A percentile compares a stretch with the other conserved stretches of the same genome.
Evolutionary conservation across 1,140 invertebrate genomes (phyloP).

Genomic region (Apis dorsata): DNA sequence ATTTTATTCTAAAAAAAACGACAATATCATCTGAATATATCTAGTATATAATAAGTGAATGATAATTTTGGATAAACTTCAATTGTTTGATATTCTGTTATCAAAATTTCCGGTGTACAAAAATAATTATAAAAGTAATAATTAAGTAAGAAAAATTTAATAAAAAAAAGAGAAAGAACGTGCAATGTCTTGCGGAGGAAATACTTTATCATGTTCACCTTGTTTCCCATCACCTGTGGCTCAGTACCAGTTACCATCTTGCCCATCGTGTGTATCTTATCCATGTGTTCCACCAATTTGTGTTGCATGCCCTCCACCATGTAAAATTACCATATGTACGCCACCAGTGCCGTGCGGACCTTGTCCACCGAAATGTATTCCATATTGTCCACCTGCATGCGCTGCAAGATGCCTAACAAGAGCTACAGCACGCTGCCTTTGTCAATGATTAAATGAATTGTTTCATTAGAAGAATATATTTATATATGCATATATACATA

Average conservation of each 20-base stretch:
- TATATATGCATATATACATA: neutral
- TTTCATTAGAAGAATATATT: neutral
- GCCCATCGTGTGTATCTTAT: slow-evolving; percentile 57
- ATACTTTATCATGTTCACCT: slow-evolving; percentile 18
- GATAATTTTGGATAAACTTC: slow-evolving; percentile 11
- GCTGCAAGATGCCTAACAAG: slow-evolving; percentile 46
- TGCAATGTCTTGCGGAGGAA: slow-evolving; percentile 39
- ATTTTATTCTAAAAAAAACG: neutral
- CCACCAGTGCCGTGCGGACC: slow-evolving; percentile 63
- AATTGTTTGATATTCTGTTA: slow-evolving; percentile 6
- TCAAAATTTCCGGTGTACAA: slow-evolving; percentile 14
- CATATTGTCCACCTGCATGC: slow-evolving; percentile 54
- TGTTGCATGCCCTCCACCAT: slow-evolving; percentile 52
- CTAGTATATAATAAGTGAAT: slow-evolving; percentile 38
- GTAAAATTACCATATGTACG: slow-evolving; percentile 62
- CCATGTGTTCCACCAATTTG: slow-evolving; percentile 41
- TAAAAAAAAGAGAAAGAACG: neutral
- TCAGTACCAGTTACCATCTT: slow-evolving; percentile 36
- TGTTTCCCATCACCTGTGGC: slow-evolving; percentile 3
- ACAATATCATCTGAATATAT: slow-evolving; percentile 25
- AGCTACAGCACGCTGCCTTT: neutral
- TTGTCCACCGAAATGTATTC: slow-evolving; percentile 60
- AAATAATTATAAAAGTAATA: neutral
- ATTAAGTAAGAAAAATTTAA: neutral
- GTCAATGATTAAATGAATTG: neutral